phyloP scores from a whole-genome alignment of 2,888 invertebrate species.

The Aleiodes alternator region DNA sequence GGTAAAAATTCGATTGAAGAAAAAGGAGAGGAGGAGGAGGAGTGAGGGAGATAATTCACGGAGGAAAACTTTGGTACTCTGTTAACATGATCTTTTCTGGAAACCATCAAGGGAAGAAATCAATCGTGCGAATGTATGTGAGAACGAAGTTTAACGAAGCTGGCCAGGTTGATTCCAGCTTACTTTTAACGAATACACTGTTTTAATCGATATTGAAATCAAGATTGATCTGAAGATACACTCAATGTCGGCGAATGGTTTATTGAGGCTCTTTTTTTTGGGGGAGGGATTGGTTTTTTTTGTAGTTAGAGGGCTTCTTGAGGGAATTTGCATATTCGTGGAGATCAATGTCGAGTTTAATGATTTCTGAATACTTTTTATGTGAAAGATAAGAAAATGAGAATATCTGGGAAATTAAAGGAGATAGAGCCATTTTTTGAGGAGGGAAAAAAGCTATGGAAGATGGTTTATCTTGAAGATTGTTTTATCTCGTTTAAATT shows the following conservation, averaged over 20 bases:
- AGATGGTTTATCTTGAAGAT: no score
- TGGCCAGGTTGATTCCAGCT: background rate
- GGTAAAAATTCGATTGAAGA: no score
- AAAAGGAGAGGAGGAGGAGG: no score
- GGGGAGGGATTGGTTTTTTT: background rate
- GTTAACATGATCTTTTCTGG: conserved; percentile 1
- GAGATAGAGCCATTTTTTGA: no score
- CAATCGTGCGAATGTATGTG: background rate
- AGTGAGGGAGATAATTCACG: no score
- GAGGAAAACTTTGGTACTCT: background rate
- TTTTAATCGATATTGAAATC: conserved; percentile 40
- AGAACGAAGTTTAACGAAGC: background rate
- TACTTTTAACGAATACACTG: conserved; percentile 4
- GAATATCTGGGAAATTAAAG: no score
- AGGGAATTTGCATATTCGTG: conserved; percentile 11
- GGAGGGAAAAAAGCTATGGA: no score
- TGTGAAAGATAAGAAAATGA: no score
- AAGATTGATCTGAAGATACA: conserved; percentile 28
- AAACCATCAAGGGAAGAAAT: conserved; percentile 4
- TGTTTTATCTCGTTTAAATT: no score
- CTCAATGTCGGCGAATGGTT: conserved; percentile 18
- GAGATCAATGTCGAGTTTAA: no score
- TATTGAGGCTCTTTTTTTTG: conserved; percentile 8
- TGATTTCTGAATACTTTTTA: no score
- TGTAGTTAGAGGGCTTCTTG: conserved; percentile 1